phyloP scores from a whole-genome alignment of 2,113 vertebrate species.

The Hoplias malabaricus region DNA sequence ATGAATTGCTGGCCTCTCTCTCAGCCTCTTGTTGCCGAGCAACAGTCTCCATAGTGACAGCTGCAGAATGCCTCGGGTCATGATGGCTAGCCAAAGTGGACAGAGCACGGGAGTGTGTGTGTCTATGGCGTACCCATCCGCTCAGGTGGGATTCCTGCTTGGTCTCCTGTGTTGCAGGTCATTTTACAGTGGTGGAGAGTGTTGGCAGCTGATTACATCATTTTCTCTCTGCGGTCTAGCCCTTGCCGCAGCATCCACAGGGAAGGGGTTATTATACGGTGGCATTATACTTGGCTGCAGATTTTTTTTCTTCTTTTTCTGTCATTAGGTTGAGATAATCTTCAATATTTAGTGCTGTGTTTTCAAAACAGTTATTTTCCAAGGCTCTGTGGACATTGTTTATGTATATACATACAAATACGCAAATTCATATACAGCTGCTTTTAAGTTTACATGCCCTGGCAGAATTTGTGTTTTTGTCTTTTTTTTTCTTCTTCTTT shows the following conservation, averaged over 20 bases:
- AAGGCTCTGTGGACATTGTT: too few relatives aligned
- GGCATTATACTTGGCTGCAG: neutral
- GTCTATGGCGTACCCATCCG: neutral
- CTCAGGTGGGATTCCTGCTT: neutral
- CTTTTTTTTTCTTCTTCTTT: too few relatives aligned
- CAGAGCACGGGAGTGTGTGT: neutral
- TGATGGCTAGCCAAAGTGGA: neutral
- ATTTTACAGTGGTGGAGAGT: neutral
- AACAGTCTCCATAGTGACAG: slow-evolving; percentile 14
- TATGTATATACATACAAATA: too few relatives aligned
- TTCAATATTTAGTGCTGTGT: too few relatives aligned
- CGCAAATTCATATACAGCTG: too few relatives aligned
- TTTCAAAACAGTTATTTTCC: too few relatives aligned
- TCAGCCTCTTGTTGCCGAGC: slow-evolving; percentile 18
- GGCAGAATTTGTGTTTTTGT: too few relatives aligned
- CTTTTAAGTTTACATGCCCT: too few relatives aligned
- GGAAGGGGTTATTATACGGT: neutral
- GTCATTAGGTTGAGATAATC: neutral
- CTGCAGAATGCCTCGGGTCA: slow-evolving; percentile 11
- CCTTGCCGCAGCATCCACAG: neutral
- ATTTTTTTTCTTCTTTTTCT: neutral
- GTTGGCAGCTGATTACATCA: neutral
- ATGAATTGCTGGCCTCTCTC: slow-evolving; percentile 12
- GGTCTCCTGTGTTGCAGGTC: neutral
- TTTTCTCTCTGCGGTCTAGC: neutral